Base-by-base conservation (phyloP, 2,888 invertebrate genomes). In the Furcula furcula region DNA sequence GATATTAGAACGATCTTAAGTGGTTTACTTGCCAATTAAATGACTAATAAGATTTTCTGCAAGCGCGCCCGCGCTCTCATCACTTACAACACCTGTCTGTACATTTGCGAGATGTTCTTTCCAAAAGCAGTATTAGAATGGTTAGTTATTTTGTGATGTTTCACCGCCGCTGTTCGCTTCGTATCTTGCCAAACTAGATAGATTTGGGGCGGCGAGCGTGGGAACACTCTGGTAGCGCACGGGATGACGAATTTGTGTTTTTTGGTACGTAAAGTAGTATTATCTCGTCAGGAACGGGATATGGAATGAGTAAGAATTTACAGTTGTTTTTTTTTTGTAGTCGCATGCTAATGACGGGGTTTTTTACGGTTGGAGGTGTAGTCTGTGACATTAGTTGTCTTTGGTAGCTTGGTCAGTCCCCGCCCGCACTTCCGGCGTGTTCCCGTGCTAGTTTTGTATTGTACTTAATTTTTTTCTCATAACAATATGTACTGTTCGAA, bases 41-140 rank as follows among this genome's bases (percentile, higher is more conserved):
- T n/a, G n/a, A n/a, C n/a, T n/a, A n/a, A n/a, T n/a, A n/a, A n/a
- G n/a, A n/a, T n/a, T n/a, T n/a, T n/a, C n/a, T n/a, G 40, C 45
- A 44, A 51, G 41, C 46, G 58, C 44, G 39, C 15, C 15, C 34
- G 31, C 37, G 46, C 60, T 55, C 45, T 52, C 67, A 62, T 64
- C 67, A 66, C 66, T 56, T 62, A 65, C 66, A 66, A 71, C 80
- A 81, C 81, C 77, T 78, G n/a, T 81, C 77, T 85, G 84, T 86
- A 85, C 68, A 84, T 81, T 86, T 83, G 79, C 49, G 67, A 63
- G n/a, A 76, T 76, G 76, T 76, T 63, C 45, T 68, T 75, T 66
- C 74, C 69, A 56, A 53, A 72, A 71, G 67, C 85, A 86, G 85
- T 85, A 87, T 86, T 85, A 85, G 77, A 76, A 54, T 69, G 75